These are phyloP conservation scores for Pristionchus maxplancki DNA, from an alignment of 2,888 invertebrate genomes.

Conservation along the genomic window DNA sequence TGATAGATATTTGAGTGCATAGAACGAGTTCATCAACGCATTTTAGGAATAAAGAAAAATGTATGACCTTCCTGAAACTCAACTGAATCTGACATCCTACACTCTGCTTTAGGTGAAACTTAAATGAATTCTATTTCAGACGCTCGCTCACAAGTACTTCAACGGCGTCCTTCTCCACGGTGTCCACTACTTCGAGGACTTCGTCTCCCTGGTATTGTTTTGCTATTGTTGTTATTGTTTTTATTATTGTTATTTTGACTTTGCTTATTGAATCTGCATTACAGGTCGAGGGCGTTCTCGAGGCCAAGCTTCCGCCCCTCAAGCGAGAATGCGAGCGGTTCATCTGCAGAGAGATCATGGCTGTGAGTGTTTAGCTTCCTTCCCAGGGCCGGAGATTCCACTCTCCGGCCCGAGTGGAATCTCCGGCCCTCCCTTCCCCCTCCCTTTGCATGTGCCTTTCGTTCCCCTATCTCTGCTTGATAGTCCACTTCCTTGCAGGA, in stretches of 20 bases:
- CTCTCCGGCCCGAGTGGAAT: neutral
- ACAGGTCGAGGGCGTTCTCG: slow-evolving; percentile 67
- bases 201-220: slow-evolving; percentile 59
- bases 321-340: slow-evolving; percentile 73
- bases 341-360: slow-evolving; percentile 72
- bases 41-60: too few species aligned
- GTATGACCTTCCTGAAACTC: too few species aligned
- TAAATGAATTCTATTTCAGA: slow-evolving; percentile 58
- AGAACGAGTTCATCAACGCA: too few species aligned
- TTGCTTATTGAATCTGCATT: too few species aligned
- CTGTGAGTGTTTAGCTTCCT: slow-evolving; percentile 58
- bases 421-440: neutral
- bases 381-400: neutral
- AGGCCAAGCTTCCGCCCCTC: slow-evolving; percentile 71
- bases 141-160: slow-evolving; percentile 75
- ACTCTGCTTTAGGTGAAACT: neutral
- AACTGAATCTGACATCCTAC: too few species aligned
- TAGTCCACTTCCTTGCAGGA: slow-evolving; percentile 61
- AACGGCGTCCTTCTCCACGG: slow-evolving; percentile 67
- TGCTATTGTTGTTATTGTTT: too few species aligned
- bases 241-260: too few species aligned
- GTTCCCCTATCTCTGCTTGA: neutral
- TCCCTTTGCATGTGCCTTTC: neutral
- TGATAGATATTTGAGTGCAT: too few species aligned
- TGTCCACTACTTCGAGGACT: slow-evolving; percentile 73